Conservation (phyloP, 2,113 vertebrate genomes). For the Hemichromis elongatus region DNA sequence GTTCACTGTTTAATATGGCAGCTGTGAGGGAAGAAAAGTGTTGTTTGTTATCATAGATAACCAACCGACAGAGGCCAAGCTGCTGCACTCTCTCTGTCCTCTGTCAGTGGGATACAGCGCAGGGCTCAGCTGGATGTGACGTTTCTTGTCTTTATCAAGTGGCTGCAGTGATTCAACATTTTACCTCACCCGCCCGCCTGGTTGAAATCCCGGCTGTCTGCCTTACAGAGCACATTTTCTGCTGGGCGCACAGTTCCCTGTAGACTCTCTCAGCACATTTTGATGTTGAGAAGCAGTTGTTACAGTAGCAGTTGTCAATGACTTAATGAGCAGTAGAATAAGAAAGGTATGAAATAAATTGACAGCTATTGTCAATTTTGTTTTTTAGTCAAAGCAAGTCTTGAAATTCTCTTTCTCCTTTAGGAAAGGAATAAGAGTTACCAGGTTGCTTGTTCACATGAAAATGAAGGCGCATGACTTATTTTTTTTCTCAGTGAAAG, state of each 20-base stretch:
- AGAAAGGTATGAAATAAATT: not conserved
- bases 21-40: conserved; percentile 22
- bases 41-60: conserved; percentile 31
- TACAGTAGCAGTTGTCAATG: not conserved
- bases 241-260: not conserved
- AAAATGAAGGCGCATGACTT: not conserved
- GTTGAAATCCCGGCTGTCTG: not conserved
- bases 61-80: conserved; percentile 4
- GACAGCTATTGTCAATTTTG: not conserved
- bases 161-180: conserved; percentile 51
- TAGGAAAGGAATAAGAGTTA: not conserved
- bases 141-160: conserved; percentile 22
- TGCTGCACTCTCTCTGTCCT: conserved; percentile 9
- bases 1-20: conserved; percentile 14
- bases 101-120: conserved; percentile 30
- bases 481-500: conserved; percentile 21
- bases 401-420: not conserved
- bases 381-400: not conserved
- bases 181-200: not conserved
- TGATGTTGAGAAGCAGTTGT: conserved; percentile 5
- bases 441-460: not conserved
- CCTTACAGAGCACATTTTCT: conserved; percentile 16
- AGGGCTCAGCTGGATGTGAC: conserved; percentile 43
- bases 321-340: not conserved
- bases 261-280: conserved; percentile 15